Conservation (phyloP, 1,140 invertebrate genomes). For the Drosophila virilis region DNA sequence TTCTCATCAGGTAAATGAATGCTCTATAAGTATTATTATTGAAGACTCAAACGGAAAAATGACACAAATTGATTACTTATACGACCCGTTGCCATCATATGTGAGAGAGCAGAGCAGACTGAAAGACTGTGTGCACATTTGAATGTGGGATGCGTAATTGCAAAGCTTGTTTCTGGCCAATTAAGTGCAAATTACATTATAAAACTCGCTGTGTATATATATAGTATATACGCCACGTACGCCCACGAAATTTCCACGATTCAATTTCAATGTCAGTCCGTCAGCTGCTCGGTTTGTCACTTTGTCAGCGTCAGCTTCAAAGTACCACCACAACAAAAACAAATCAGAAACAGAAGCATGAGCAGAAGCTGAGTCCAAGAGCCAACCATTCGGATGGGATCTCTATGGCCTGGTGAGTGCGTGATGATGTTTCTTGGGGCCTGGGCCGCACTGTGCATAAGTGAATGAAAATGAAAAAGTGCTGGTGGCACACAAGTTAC, state of each 20-base stretch:
- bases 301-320: constrained; percentile 37
- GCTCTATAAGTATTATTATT: not conserved
- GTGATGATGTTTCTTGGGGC: constrained; percentile 12
- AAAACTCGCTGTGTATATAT: not conserved
- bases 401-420: not conserved
- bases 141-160: constrained; percentile 36
- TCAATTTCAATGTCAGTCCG: constrained; percentile 38
- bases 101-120: not conserved
- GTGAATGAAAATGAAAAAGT: constrained; percentile 82
- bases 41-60: not conserved
- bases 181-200: constrained; percentile 52
- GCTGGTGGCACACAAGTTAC: constrained; percentile 72
- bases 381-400: not conserved
- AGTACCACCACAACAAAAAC: constrained; percentile 39
- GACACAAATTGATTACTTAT: constrained; percentile 12
- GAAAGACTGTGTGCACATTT: constrained; percentile 4
- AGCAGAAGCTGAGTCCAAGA: not conserved
- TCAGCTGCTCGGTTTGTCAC: constrained; percentile 38
- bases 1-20: not conserved
- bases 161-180: constrained; percentile 46
- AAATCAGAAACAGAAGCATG: constrained; percentile 33
- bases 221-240: not conserved
- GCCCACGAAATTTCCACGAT: constrained; percentile 36
- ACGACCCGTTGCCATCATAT: constrained; percentile 4
- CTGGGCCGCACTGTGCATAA: constrained; percentile 39